Percentiles rank a stretch among this genome's conserved stretches.
Evolutionary conservation across 35 echinoderm and acorn worm genomes (phyloP).

Genomic region (Lytechinus pictus): DNA sequence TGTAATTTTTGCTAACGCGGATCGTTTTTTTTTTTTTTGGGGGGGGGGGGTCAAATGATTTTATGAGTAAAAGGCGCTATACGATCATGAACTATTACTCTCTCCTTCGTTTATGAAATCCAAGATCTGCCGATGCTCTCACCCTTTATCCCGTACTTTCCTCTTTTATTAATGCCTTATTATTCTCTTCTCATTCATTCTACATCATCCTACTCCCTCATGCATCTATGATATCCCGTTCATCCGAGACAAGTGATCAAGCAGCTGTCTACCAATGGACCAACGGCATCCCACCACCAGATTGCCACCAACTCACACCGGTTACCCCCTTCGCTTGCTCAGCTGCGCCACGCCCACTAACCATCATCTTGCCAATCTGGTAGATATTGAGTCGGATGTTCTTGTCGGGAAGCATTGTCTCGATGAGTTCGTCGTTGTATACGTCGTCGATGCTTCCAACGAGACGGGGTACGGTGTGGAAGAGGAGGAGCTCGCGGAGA

Average conservation of each 20-base stretch:
- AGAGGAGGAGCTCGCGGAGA: conserved; percentile 44
- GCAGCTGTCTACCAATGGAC: neutral
- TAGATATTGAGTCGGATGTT: conserved; percentile 55
- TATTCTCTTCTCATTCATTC: neutral
- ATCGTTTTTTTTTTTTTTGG: too few species aligned
- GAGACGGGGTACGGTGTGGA: conserved; percentile 42
- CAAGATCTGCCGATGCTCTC: too few species aligned
- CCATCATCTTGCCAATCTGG: conserved; percentile 27
- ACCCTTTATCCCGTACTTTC: neutral
- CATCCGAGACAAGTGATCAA: too few species aligned
- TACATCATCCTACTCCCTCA: neutral
- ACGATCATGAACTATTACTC: too few species aligned
- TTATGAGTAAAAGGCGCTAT: too few species aligned
- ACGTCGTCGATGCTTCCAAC: neutral
- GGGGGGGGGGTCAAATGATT: too few species aligned
- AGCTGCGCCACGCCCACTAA: neutral
- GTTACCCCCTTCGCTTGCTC: neutral
- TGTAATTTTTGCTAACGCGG: too few species aligned
- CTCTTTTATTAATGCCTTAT: neutral
- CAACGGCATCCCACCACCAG: neutral
- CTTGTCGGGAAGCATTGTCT: conserved; percentile 21
- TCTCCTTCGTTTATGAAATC: too few species aligned
- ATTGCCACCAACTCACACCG: neutral
- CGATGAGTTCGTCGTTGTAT: conserved; percentile 31
- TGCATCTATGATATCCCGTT: neutral